Evolutionary conservation across 2,113 vertebrate genomes (phyloP).

Genomic region (Haplochromis burtoni): DNA sequence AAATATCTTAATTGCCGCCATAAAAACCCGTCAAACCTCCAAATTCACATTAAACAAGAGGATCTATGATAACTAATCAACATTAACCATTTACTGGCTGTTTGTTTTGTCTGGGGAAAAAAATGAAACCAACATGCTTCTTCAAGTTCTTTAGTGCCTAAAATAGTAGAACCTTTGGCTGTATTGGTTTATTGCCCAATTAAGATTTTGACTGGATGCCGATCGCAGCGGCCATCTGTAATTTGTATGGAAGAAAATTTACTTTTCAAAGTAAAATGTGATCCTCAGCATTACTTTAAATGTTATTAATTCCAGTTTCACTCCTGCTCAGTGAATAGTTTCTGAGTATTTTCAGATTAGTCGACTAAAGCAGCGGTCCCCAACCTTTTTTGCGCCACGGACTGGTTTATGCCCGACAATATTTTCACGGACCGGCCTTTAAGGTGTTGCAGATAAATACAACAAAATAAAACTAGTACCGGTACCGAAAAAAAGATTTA

Average conservation of each 20-base stretch:
- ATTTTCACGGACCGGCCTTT: too few relatives aligned
- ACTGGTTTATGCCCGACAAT: too few relatives aligned
- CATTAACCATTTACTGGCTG: not conserved
- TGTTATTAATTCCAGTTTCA: not conserved
- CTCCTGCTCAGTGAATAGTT: not conserved
- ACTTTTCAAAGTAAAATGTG: not conserved
- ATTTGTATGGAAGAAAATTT: not conserved
- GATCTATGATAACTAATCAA: not conserved
- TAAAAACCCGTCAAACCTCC: not conserved
- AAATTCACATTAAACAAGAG: not conserved
- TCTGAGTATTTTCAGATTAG: not conserved
- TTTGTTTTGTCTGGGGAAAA: not conserved
- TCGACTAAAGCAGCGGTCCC: not conserved
- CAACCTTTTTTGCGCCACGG: too few relatives aligned
- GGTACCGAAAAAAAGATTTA: too few relatives aligned
- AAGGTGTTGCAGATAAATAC: too few relatives aligned
- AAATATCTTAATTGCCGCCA: not conserved
- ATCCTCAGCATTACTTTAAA: not conserved
- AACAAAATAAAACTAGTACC: too few relatives aligned
- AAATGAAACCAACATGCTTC: not conserved
- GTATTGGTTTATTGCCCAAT: not conserved
- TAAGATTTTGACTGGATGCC: not conserved
- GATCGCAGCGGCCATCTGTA: not conserved
- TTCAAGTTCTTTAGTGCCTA: not conserved
- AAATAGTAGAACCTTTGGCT: not conserved